phyloP scores from a whole-genome alignment of 2,797 vertebrate species.

The Acrocephalus scirpaceus region DNA sequence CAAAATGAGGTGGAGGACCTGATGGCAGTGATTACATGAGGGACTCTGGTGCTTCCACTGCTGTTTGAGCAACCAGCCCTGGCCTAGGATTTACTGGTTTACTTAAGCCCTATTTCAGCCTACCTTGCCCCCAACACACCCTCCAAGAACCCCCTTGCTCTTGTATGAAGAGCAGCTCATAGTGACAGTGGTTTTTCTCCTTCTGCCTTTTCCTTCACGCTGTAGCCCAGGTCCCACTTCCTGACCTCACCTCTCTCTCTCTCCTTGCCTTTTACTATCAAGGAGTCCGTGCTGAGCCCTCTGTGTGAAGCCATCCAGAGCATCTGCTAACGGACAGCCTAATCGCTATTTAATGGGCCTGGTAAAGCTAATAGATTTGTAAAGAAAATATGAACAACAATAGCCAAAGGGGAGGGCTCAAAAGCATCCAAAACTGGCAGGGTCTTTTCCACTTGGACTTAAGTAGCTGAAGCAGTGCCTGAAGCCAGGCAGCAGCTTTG shows the following conservation, averaged over 20 bases:
- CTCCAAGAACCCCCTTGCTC: not conserved
- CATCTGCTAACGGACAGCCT: conserved; percentile 71
- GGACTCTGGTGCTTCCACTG: not conserved
- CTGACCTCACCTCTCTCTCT: conserved; percentile 4
- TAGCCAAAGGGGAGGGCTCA: conserved; percentile 40
- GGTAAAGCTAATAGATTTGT: conserved; percentile 66
- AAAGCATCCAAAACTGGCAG: conserved; percentile 34
- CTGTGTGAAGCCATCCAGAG: conserved; percentile 61
- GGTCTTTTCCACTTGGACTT: not conserved
- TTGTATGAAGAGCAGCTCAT: not conserved
- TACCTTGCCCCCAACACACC: not conserved
- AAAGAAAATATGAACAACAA: conserved; percentile 71
- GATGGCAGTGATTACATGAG: not conserved
- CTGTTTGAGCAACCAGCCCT: not conserved
- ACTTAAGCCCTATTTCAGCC: not conserved
- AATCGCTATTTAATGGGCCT: conserved; percentile 72
- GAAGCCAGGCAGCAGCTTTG: not conserved
- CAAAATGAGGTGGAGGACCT: not conserved
- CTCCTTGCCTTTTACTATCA: not conserved
- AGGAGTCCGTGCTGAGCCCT: conserved; percentile 47
- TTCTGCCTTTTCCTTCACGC: not conserved
- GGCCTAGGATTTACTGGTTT: not conserved
- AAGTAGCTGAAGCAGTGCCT: not conserved
- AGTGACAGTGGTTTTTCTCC: not conserved
- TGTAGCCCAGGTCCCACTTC: not conserved